Base-by-base conservation (phyloP, 2,888 invertebrate species). In the Synanthedon formicaeformis region DNA sequence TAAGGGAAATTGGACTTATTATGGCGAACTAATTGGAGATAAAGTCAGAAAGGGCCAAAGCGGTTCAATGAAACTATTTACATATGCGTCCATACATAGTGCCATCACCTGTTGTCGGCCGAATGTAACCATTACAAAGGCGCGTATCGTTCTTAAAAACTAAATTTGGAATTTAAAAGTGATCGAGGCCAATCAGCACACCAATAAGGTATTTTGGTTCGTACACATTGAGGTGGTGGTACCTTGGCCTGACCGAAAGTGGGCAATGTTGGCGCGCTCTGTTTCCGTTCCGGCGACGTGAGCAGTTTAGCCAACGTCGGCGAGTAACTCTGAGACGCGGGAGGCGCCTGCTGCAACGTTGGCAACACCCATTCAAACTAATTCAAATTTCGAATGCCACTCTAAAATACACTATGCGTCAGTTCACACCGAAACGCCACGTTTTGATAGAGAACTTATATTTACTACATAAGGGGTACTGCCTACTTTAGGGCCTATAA, bases 231-330 rank as follows among this genome's bases (percentile, higher is more conserved):
- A 65, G 61, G 57, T 34, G 23, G 23, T 65, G 80, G 81, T 86
- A 87, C 87, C 87, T 87, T 87, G 86, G 86, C 87, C 86, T 85
- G 86, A 86, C 83, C 86, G 84, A 79, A 85, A 75, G 76, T 67
- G 71, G 84, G 81, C 77, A 85, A 78, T 72, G 82, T 67, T 62
- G 81, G 69, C 65, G 80, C 71, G 70, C 73, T 75, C 78, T 81
- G 82, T 74, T 76, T 81, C 74, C 84, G 71, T 74, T 89, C 89
- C 67, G 89, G 89, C 56, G 94, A 93, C 60, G 94, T 94, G 66
- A 94, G 88, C 63, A 94, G 89, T 79, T 93, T 90, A 61, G 94
- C 94, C 78, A 94, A 89, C 65, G 94, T 94, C 60, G 94, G 94
- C 66, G 94, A 94, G 84, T 92, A 93, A 66, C 92, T 90, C 81